Conservation (phyloP, 2,113 vertebrate genomes). For the Sterna hirundo region DNA sequence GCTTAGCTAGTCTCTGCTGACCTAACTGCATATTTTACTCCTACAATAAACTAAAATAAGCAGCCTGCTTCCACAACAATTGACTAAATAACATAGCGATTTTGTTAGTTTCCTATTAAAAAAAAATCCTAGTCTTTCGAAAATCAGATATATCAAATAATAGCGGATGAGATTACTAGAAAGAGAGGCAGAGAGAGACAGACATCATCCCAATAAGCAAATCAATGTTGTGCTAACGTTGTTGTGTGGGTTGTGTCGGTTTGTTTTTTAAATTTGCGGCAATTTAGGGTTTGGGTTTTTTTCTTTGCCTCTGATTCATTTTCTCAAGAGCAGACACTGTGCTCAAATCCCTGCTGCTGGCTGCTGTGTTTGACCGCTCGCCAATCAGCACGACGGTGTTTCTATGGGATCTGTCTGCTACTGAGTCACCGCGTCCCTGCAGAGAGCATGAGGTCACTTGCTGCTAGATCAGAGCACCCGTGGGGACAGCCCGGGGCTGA, state of each 20-base stretch:
- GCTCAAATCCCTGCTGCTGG: background rate
- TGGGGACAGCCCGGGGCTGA: background rate
- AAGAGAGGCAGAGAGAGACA: background rate
- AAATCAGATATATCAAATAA: background rate
- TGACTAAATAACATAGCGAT: background rate
- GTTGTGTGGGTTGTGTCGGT: background rate
- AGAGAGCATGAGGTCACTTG: conserved; percentile 26
- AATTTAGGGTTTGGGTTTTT: background rate
- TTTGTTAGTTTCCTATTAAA: background rate
- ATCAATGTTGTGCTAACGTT: background rate
- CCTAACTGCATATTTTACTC: conserved; percentile 62
- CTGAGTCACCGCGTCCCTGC: background rate
- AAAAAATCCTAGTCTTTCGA: background rate
- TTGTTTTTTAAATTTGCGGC: background rate
- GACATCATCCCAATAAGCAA: background rate
- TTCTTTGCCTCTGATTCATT: background rate
- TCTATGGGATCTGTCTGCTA: background rate
- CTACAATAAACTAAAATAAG: conserved; percentile 64
- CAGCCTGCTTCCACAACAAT: conserved; percentile 24
- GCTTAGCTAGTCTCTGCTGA: conserved; percentile 65
- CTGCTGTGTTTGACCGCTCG: background rate
- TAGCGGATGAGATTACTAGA: background rate
- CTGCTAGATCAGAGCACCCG: background rate
- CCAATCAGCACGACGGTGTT: background rate
- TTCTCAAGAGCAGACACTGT: background rate